Percentiles rank a stretch among this genome's conserved stretches.
Conservation (phyloP, 2,113 vertebrate genomes). For the Formicarius rufipectus region DNA sequence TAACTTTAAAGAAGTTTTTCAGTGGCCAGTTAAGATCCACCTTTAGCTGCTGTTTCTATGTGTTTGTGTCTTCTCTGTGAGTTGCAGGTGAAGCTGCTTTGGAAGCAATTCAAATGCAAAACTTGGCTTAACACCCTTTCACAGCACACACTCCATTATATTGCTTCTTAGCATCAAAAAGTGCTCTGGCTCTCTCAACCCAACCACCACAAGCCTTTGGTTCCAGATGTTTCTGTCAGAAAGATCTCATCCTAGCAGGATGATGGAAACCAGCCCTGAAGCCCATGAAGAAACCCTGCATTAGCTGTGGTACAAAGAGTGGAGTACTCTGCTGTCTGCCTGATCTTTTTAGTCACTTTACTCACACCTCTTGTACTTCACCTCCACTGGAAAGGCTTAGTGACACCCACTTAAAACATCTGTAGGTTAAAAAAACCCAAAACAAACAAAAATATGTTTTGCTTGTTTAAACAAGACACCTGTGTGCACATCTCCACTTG, state of each 20-base stretch:
- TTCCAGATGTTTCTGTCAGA: background rate
- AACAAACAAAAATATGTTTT: background rate
- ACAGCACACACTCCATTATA: background rate
- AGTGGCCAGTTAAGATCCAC: background rate
- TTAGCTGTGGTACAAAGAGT: background rate
- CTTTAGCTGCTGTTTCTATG: background rate
- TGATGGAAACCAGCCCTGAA: background rate
- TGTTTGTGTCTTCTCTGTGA: background rate
- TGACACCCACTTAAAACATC: background rate
- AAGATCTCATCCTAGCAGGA: background rate
- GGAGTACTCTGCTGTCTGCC: background rate
- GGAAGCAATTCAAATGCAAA: background rate
- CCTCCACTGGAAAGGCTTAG: background rate
- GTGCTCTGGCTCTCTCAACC: background rate
- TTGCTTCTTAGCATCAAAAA: background rate
- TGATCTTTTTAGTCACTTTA: fast-evolving
- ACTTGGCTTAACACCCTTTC: background rate
- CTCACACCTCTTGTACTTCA: background rate
- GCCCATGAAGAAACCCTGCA: fast-evolving
- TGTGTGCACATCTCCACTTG: background rate
- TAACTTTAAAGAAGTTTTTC: background rate
- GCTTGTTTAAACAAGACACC: background rate
- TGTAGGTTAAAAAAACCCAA: background rate
- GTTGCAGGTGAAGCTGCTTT: background rate
- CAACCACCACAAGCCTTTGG: background rate